phyloP scores from a whole-genome alignment of 2,113 vertebrate species.

The Conger conger region DNA sequence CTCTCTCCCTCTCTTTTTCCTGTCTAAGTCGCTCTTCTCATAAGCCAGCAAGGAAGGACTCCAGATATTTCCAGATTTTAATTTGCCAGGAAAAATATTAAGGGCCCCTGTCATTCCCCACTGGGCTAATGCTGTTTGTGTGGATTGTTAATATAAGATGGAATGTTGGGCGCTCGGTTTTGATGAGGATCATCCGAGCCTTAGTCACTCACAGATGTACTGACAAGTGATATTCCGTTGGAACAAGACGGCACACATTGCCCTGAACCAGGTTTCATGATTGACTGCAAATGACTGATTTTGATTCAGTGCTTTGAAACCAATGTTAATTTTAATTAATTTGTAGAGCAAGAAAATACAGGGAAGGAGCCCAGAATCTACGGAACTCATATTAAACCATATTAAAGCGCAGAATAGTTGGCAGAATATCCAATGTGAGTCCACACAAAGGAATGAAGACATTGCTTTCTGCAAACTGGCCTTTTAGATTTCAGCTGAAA shows the following conservation, averaged over 20 bases:
- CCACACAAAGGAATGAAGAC: slow-evolving; percentile 8
- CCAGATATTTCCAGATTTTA: slow-evolving; percentile 28
- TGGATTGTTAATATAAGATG: slow-evolving; percentile 34
- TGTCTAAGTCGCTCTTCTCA: not conserved
- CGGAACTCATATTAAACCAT: slow-evolving; percentile 20
- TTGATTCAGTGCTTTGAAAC: slow-evolving; percentile 51
- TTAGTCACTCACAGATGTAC: not conserved
- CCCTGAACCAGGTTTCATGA: slow-evolving; percentile 34
- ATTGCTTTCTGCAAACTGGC: slow-evolving; percentile 4
- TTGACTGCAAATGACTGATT: slow-evolving; percentile 33
- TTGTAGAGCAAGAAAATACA: slow-evolving; percentile 42
- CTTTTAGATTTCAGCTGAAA: not conserved
- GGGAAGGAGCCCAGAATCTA: slow-evolving; percentile 15
- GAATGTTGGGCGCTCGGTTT: slow-evolving; percentile 21
- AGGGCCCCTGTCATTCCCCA: slow-evolving; percentile 13
- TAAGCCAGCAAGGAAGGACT: slow-evolving; percentile 21
- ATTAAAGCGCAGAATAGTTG: slow-evolving; percentile 5
- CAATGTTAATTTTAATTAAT: slow-evolving; percentile 46
- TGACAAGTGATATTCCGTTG: not conserved
- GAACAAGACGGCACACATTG: not conserved
- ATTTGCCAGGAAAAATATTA: slow-evolving; percentile 34
- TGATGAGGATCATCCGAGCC: slow-evolving; percentile 1
- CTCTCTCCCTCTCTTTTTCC: not conserved
- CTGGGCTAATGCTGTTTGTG: not conserved
- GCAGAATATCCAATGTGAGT: not conserved